phyloP scores from a whole-genome alignment of 2,797 vertebrate genomes.

The Chelmon rostratus region DNA sequence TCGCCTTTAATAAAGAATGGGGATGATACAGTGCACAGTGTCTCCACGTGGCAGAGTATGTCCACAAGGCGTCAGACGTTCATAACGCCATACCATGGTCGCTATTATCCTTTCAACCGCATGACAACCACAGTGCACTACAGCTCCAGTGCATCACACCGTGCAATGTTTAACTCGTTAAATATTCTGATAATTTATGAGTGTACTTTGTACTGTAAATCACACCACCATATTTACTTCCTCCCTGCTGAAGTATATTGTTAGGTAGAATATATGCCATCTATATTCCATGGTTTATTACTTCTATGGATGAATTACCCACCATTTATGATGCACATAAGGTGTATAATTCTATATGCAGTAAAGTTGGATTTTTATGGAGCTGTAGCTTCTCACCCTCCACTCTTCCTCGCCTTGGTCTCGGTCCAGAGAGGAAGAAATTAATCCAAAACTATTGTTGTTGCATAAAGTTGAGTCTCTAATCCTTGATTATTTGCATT shows the following conservation, averaged over 20 bases:
- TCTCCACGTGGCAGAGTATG: constrained; percentile 77
- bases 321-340: constrained; percentile 86
- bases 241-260: constrained; percentile 79
- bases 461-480: constrained; percentile 52
- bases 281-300: constrained; percentile 85
- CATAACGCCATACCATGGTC: constrained; percentile 58
- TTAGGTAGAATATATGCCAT: constrained; percentile 83
- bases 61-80: constrained; percentile 75
- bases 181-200: constrained; percentile 83
- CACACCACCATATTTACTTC: constrained; percentile 82
- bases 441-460: constrained; percentile 65
- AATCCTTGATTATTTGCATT: constrained; percentile 57
- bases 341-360: constrained; percentile 85
- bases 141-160: constrained; percentile 47
- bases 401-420: constrained; percentile 32
- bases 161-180: constrained; percentile 78
- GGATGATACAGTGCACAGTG: constrained; percentile 88
- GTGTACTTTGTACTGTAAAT: constrained; percentile 83
- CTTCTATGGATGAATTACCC: constrained; percentile 81
- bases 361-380: constrained; percentile 84
- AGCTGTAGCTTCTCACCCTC: constrained; percentile 68
- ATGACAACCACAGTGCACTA: constrained; percentile 48
- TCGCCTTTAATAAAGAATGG: constrained; percentile 90
- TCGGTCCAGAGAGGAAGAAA: constrained; percentile 53
- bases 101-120: constrained; percentile 62